phyloP scores from a whole-genome alignment of 2,888 invertebrate genomes.

The Coelopa pilipes region DNA sequence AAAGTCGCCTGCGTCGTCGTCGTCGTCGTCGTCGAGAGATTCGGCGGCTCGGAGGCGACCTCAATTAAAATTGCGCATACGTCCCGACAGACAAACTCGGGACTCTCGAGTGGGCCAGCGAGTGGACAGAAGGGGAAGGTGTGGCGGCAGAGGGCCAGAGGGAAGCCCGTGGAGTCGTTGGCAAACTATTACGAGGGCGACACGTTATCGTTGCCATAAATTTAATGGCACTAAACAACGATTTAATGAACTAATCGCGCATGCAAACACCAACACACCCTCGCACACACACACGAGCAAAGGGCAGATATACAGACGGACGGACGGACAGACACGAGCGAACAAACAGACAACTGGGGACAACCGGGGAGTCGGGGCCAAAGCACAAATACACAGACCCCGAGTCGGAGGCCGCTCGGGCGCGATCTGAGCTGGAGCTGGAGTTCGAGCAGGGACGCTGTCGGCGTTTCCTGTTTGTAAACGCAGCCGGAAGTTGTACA shows the following conservation, averaged over 20 bases:
- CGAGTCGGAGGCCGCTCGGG: background rate
- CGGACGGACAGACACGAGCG: background rate
- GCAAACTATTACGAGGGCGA: constrained; percentile 3
- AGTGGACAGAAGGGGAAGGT: constrained; percentile 4
- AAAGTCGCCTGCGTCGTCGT: no score
- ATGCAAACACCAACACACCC: constrained; percentile 22
- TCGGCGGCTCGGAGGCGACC: no score
- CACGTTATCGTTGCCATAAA: constrained; percentile 12
- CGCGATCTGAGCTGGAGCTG: no score
- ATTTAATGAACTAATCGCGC: constrained; percentile 19
- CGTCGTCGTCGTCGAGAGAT: no score
- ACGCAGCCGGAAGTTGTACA: constrained; percentile 12
- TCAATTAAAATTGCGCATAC: no score
- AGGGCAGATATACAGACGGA: background rate
- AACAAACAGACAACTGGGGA: no score
- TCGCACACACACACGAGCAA: constrained; percentile 1
- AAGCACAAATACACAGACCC: constrained; percentile 3
- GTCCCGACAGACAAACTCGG: constrained; percentile 9
- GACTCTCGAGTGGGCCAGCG: constrained; percentile 8
- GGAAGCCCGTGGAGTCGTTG: background rate
- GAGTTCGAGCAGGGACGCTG: background rate
- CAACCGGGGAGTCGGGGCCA: no score
- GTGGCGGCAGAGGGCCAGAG: no score
- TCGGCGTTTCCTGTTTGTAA: constrained; percentile 16
- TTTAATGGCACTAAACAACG: constrained; percentile 11